These are phyloP conservation scores for Ascaphus truei DNA, from an alignment of 2,113 vertebrate genomes.

Conservation along the genomic window DNA sequence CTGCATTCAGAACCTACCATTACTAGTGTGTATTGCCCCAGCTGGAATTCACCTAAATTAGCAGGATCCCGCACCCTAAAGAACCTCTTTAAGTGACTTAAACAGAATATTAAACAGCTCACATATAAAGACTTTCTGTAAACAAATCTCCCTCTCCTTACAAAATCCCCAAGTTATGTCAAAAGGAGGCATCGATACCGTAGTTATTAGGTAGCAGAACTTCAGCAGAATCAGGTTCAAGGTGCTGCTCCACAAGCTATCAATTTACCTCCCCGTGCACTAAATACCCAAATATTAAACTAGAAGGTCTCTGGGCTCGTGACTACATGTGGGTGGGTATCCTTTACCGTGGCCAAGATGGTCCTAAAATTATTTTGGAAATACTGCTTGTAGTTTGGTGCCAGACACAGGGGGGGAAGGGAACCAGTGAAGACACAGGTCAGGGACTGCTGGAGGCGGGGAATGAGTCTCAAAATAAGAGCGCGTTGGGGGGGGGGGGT, in stretches of 20 bases:
- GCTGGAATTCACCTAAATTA: too few species aligned
- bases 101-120: too few species aligned
- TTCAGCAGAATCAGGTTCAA: neutral
- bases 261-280: neutral
- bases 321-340: neutral
- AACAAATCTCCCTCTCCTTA: too few species aligned
- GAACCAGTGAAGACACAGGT: neutral
- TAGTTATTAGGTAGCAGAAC: neutral
- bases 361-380: neutral
- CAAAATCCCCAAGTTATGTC: too few species aligned
- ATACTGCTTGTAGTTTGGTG: neutral
- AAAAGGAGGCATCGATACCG: too few species aligned
- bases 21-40: too few species aligned
- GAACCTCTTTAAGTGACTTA: too few species aligned
- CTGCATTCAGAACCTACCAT: too few species aligned
- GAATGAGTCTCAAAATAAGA: neutral
- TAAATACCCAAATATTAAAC: neutral
- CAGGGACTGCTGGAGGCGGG: neutral
- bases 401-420: neutral
- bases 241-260: neutral
- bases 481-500: constrained; percentile 1
- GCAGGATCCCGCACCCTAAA: too few species aligned
- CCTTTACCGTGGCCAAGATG: neutral
- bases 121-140: too few species aligned
- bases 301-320: neutral